Evolutionary conservation across 1,140 invertebrate species (phyloP).

Genomic region (Temnothorax curvispinosus): DNA sequence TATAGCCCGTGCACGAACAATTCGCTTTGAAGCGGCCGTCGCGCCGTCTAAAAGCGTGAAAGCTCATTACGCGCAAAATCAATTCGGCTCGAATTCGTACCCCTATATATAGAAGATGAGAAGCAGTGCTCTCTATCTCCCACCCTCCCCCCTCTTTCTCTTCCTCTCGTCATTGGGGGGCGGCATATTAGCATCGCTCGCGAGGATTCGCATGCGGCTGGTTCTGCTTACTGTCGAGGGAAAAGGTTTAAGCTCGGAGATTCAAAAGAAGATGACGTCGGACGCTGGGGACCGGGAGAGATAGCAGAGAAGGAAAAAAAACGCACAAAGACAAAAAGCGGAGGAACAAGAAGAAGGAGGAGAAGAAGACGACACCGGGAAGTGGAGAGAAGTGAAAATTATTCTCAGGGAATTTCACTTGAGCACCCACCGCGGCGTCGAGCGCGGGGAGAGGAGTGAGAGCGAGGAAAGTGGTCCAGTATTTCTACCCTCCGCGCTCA

Average conservation of each 20-base stretch:
- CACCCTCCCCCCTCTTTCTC: background rate
- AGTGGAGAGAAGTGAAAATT: constrained; percentile 73
- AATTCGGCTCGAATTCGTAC: constrained; percentile 40
- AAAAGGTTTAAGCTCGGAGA: constrained; percentile 44
- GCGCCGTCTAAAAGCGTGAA: constrained; percentile 57
- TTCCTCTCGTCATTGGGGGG: background rate
- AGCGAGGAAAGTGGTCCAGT: constrained; percentile 52
- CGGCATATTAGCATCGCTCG: constrained; percentile 52
- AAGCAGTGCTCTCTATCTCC: background rate
- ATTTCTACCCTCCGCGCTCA: constrained; percentile 36
- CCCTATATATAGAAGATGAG: constrained; percentile 45
- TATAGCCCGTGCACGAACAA: constrained; percentile 40
- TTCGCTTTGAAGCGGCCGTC: constrained; percentile 54
- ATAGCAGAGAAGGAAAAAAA: background rate
- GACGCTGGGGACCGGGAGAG: background rate
- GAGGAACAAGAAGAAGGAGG: constrained; percentile 9
- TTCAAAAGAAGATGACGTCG: constrained; percentile 64
- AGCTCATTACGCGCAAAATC: constrained; percentile 57
- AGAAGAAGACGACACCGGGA: constrained; percentile 28
- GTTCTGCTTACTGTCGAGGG: constrained; percentile 52
- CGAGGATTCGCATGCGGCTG: constrained; percentile 56
- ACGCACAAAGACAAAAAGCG: constrained; percentile 9
- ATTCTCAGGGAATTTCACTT: constrained; percentile 73
- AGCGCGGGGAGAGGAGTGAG: background rate
- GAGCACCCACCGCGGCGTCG: constrained; percentile 44